phyloP scores from a whole-genome alignment of 2,888 invertebrate genomes.

The Lasioglossum leucozonium region DNA sequence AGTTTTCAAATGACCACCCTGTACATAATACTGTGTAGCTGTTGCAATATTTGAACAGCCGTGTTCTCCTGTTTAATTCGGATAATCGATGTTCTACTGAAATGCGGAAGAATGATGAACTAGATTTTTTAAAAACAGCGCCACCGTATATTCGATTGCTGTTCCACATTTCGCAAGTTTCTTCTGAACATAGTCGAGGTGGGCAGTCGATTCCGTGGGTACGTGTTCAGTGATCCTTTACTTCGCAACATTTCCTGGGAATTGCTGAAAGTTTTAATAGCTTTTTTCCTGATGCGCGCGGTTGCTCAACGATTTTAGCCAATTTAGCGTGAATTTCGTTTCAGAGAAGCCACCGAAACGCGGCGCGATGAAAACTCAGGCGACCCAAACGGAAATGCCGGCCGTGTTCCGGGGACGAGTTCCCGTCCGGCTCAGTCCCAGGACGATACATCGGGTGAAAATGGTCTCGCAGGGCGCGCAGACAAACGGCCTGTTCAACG shows the following conservation, averaged over 20 bases:
- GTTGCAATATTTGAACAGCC: background rate
- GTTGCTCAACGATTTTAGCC: slow-evolving; percentile 7
- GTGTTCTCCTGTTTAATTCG: background rate
- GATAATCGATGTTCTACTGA: background rate
- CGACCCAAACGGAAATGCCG: slow-evolving; percentile 94
- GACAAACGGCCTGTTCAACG: slow-evolving; percentile 92
- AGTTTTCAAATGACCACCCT: no score
- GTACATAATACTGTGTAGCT: no score
- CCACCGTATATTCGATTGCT: no score
- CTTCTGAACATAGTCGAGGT: no score
- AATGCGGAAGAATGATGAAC: no score
- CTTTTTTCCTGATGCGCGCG: background rate
- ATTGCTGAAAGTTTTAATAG: background rate
- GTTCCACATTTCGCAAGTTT: no score
- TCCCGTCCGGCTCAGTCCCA: slow-evolving; percentile 90
- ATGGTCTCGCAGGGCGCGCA: slow-evolving; percentile 96
- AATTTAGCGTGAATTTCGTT: slow-evolving; percentile 73
- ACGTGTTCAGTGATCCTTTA: background rate
- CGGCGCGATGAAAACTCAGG: slow-evolving; percentile 95
- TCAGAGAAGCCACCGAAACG: slow-evolving; percentile 91
- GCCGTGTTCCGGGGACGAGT: slow-evolving; percentile 86
- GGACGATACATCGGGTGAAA: slow-evolving; percentile 93
- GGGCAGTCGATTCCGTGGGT: background rate
- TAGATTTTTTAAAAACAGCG: no score
- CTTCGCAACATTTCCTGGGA: background rate